Evolutionary conservation across 2,888 invertebrate genomes (phyloP), one percentile per base, ranked within the genome.

Genomic region (Eupithecia vulgata): DNA sequence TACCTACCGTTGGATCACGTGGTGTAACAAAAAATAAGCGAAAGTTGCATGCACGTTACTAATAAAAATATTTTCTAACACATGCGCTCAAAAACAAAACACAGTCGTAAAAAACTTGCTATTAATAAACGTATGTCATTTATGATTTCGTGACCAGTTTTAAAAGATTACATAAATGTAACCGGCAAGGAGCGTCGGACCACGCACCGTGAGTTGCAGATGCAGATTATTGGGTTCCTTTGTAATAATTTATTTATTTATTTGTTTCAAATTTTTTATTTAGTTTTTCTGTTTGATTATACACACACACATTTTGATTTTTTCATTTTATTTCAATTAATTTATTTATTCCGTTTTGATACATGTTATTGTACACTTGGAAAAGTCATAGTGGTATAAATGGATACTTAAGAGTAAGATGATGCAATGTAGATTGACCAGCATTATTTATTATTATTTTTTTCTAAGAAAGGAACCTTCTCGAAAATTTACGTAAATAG

Each of bases 41-140:
- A 91, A 91, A 91, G 91, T 88, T 82, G 80, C 80, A 83, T 82
- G 83, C 78, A 83, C 84, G 84, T 85, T 80, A 83, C 81, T 81
- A 81, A 84, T 83, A 80, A 75, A 77, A 78, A 78, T 81, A 76
- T 85, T 79, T 86, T 83, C 85, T 83, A 87, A 88, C 86, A 75
- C 35, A 83, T 79, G 78, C 81, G 81, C 84, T 86, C 83, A 80
- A 64, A 81, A 83, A 79, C 78, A 80, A 79, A 79, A 80, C 79
- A 78, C 78, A 76, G 12, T 64, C 37, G n/a, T 74, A 79, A 71
- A 68, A 77, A 79, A 81, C 79, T 78, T 57, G 25, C 12, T 12
- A 57, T 57, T 25, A 25, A 57, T 57, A 52, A 52, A 52, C 48
- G 17, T 7, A 48, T 52, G 21, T 8, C 40, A 30, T 67, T n/a